Conservation (phyloP, 1,140 invertebrate species). For the Parapsyche elsis region DNA sequence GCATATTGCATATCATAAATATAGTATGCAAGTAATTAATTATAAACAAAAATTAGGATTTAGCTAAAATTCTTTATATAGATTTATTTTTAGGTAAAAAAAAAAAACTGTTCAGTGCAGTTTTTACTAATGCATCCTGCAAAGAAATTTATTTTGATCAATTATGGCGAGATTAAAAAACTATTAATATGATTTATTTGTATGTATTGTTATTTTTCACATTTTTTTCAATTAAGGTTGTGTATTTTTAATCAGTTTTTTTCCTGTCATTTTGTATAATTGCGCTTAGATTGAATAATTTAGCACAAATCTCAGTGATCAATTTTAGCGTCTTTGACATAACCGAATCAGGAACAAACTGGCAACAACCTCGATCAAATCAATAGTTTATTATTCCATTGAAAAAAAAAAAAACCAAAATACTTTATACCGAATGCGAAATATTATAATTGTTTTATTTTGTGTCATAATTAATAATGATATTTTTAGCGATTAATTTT, state of each 20-base stretch:
- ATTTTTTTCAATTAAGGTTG: conserved; percentile 7
- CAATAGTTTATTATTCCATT: too few species aligned
- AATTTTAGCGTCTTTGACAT: not conserved
- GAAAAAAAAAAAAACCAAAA: too few species aligned
- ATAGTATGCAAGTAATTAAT: conserved; percentile 26
- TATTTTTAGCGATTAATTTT: conserved; percentile 47
- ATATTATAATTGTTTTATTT: not conserved
- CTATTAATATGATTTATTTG: conserved; percentile 18
- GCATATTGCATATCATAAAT: conserved; percentile 48
- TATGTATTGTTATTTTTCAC: conserved; percentile 8
- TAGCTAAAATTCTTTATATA: conserved; percentile 20
- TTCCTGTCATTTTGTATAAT: not conserved
- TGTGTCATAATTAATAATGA: conserved; percentile 39
- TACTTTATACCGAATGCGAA: too few species aligned
- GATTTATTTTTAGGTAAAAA: conserved; percentile 22
- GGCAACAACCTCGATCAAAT: too few species aligned
- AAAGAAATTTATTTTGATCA: conserved; percentile 9
- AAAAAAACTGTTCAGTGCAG: not conserved
- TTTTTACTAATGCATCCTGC: conserved; percentile 18
- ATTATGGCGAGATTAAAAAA: conserved; percentile 20
- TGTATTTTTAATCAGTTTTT: not conserved
- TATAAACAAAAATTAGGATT: conserved; percentile 8
- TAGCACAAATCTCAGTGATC: too few species aligned
- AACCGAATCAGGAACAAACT: too few species aligned
- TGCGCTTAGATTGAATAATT: too few species aligned